Evolutionary conservation across 2,113 vertebrate genomes (phyloP).

Genomic region (Ivindomyrus marchei): DNA sequence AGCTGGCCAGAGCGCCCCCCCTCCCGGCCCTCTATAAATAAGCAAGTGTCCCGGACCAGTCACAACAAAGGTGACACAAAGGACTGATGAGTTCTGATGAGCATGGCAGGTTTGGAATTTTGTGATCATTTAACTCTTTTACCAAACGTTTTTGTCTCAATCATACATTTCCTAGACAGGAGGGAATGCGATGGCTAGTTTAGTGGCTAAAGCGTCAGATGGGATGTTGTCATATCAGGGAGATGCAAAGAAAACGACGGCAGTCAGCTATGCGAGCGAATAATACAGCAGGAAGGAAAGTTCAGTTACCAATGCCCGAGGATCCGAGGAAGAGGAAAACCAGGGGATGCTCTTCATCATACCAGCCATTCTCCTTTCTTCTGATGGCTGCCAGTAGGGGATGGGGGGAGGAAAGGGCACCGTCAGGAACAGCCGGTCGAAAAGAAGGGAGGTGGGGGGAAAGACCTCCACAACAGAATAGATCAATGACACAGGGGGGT

Average conservation of each 20-base stretch:
- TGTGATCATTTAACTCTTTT: background rate
- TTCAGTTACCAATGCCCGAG: constrained; percentile 85
- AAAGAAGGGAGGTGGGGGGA: constrained; percentile 19
- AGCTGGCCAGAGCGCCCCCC: background rate
- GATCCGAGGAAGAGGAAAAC: constrained; percentile 96
- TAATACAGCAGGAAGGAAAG: constrained; percentile 16
- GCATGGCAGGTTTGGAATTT: background rate
- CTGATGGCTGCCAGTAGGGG: constrained; percentile 71
- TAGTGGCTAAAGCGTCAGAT: background rate
- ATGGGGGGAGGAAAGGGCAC: constrained; percentile 18
- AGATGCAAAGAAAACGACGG: background rate
- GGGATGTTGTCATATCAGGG: background rate
- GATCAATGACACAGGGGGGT: constrained; percentile 72
- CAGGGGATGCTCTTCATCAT: constrained; percentile 92
- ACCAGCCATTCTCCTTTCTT: constrained; percentile 98
- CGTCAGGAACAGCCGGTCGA: constrained; percentile 12
- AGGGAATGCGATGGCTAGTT: background rate
- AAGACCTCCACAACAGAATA: constrained; percentile 65
- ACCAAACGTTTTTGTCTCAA: background rate
- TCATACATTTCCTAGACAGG: background rate
- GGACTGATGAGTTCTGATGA: background rate
- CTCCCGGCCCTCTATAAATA: background rate
- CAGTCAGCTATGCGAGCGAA: background rate
- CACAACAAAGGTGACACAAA: background rate
- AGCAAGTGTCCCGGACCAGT: background rate